Conservation (phyloP, 1,140 invertebrate genomes). For the Hycleus cichorii region DNA sequence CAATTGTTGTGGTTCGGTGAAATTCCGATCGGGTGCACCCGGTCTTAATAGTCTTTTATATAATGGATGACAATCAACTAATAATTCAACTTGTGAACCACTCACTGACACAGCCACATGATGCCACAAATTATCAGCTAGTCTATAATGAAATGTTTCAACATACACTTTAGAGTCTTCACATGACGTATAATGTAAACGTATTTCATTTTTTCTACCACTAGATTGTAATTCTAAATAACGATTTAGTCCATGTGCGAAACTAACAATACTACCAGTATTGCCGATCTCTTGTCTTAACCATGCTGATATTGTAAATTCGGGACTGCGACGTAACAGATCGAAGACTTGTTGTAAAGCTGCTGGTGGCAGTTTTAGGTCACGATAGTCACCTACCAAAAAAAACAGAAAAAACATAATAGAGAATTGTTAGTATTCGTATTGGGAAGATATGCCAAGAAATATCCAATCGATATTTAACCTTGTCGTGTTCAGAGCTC, state of each 20-base stretch:
- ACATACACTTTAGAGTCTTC: slow-evolving; percentile 58
- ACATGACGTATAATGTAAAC: slow-evolving; percentile 62
- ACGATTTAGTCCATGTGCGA: slow-evolving; percentile 69
- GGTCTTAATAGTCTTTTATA: slow-evolving; percentile 63
- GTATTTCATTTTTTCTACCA: slow-evolving; percentile 76
- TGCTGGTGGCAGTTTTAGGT: slow-evolving; percentile 59
- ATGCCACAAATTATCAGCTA: slow-evolving; percentile 83
- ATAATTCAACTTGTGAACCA: slow-evolving; percentile 70
- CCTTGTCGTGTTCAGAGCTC: too few species aligned
- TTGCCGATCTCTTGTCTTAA: slow-evolving; percentile 72
- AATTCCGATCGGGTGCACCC: slow-evolving; percentile 63
- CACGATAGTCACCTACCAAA: slow-evolving; percentile 60
- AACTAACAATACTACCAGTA: slow-evolving; percentile 73
- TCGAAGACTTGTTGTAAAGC: slow-evolving; percentile 59
- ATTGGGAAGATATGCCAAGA: neutral
- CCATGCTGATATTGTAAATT: slow-evolving; percentile 73
- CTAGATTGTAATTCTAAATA: slow-evolving; percentile 87
- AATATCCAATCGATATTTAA: neutral
- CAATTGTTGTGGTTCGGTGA: slow-evolving; percentile 62
- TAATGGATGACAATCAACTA: slow-evolving; percentile 78
- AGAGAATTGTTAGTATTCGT: too few species aligned
- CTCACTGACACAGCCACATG: slow-evolving; percentile 74
- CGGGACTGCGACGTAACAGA: slow-evolving; percentile 59
- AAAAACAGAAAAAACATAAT: neutral
- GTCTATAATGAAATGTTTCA: slow-evolving; percentile 77